Evolutionary conservation across 23 tunicate genomes (phyloP), one percentile per base, ranked within the genome.

Genomic region (Botrylloides violaceus): DNA sequence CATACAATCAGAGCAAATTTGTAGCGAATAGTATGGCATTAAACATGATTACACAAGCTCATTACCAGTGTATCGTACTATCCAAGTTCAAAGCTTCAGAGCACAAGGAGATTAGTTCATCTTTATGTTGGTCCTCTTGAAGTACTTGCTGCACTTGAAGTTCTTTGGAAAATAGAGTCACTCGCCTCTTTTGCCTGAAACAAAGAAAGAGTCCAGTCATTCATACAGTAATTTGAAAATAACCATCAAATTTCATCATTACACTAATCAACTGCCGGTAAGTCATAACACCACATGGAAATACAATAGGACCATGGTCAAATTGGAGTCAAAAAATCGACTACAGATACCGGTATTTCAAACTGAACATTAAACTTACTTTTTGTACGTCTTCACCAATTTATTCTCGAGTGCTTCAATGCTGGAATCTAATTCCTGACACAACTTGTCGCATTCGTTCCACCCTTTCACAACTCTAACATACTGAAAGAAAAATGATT

Each of bases 391-490:
- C 12, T 38, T 43, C 30, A 37, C 1, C 26, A 68, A 37, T 20
- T 68, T 43, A 7, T 37, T 28, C 57, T 68, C 74, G 5, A 43
- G 24, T 6, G 36, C 74, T 32, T 19, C 57, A 37, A 68, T 43
- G 23, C 19, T 43, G 2, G 19, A 5, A 5, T 68, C 74, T 1
- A 68, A 25, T 19, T 68, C 74, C 25, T 35, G 36, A 43, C 32
- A 37, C 25, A 25, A 24, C 28, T 36, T 39, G 29, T 2, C 74
- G 29, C 58, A 23, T 23, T 43, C 58, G 2, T 38, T 56, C 74
- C 74, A 68, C 15, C 74, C 74, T 37, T 68, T 43, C 37, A 39
- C 37, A 26, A 68, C 74, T 68, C 74, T 35, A 1, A 37, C 21
- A 68, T 68, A 68, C 74, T 68, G 58, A 21, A 22, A 15, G 19